A percentile compares a stretch with the other conserved stretches of the same genome.
Conservation (phyloP, 2,888 invertebrate species). For the Cosmia pyralina region DNA sequence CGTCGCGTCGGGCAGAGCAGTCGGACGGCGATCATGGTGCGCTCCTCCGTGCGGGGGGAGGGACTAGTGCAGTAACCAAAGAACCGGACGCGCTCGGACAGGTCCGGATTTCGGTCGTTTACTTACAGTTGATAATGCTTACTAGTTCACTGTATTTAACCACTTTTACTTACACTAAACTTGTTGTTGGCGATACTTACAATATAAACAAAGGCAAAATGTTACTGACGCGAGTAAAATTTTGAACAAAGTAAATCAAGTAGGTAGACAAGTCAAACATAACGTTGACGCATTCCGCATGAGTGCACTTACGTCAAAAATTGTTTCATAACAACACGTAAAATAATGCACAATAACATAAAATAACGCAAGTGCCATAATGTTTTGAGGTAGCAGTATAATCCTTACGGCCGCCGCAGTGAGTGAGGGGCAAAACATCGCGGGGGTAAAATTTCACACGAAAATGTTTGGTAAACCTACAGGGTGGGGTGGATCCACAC, state of each 20-base stretch:
- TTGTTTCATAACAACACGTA: conserved; percentile 53
- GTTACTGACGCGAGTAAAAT: conserved; percentile 8
- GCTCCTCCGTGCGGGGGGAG: conserved; percentile 28
- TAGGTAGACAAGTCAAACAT: conserved; percentile 12
- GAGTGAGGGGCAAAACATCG: conserved; percentile 50
- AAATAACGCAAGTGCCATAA: conserved; percentile 59
- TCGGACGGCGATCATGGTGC: conserved; percentile 49
- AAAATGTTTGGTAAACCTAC: conserved; percentile 68
- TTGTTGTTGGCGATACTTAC: conserved; percentile 2
- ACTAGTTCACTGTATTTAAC: conserved; percentile 45
- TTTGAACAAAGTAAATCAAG: conserved; percentile 40
- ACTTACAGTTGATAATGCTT: conserved; percentile 50
- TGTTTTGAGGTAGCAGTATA: conserved; percentile 59
- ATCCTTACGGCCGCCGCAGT: conserved; percentile 56
- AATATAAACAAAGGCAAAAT: conserved; percentile 8
- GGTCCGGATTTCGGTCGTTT: conserved; percentile 61
- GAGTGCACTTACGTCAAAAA: conserved; percentile 54
- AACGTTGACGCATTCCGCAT: conserved; percentile 31
- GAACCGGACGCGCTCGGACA: conserved; percentile 59
- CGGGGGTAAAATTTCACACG: conserved; percentile 65
- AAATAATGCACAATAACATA: conserved; percentile 60
- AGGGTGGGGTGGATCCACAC: conserved; percentile 55
- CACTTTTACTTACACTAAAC: conserved; percentile 50
- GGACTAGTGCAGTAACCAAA: conserved; percentile 61
- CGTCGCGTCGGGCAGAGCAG: conserved; percentile 37